Base-by-base conservation (phyloP, 2,888 invertebrate genomes). In the Lampropteryx suffumata region DNA sequence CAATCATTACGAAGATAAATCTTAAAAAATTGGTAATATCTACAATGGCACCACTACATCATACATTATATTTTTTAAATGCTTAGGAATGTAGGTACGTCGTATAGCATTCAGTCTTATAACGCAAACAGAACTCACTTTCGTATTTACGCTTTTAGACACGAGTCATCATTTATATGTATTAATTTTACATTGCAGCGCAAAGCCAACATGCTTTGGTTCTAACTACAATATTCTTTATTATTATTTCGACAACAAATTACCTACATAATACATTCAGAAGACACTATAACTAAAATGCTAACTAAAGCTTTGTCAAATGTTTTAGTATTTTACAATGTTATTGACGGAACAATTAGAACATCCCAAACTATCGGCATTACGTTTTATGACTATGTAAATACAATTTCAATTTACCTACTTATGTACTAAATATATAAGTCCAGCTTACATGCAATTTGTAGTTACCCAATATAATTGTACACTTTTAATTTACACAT, bases 51-150 rank as follows among this genome's bases (percentile, higher is more conserved):
- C 37, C 4, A 24, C 24, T 24, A 24, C 24, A 7, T 7, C 24
- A 24, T 32, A 24, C 4, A 24, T 24, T 24, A 21, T 24, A 7
- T 7, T 7, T 24, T 24, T 37, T 5, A 17, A 17, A 17, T 17
- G 17, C 17, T n/a, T n/a, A 17, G 17, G 17, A 17, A 17, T 17
- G 17, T 17, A 17, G 4, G 17, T 17, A 17, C 35, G 24, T 26
- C 5, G 4, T 28, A 11, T 24, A 36, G 26, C 37, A 37, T 37
- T 37, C 37, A 37, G 37, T 37, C 37, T 36, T 36, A 36, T 8
- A 36, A 4, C 17, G 17, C 17, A 17, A 17, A 17, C 17, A 17
- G 17, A 24, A 24, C 12, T 13, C 11, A 5, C 28, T 28, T 28
- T 29, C 29, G 2, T 2, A 10, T 3, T 29, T 29, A 5, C 5